Evolutionary conservation across 2,888 invertebrate genomes (phyloP).

Genomic region (Nineta flava): DNA sequence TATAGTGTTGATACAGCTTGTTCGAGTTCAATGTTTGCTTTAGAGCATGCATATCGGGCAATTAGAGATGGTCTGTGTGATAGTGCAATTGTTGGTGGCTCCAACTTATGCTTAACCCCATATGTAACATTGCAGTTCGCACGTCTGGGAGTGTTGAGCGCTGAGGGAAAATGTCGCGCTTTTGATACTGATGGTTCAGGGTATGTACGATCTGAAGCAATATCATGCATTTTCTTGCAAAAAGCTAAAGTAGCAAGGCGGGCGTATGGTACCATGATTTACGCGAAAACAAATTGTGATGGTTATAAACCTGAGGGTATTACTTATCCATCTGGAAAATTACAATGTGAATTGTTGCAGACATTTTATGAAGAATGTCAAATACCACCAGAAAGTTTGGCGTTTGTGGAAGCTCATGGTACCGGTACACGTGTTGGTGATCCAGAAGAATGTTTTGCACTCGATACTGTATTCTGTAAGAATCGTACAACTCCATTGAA

Average conservation of each 20-base stretch:
- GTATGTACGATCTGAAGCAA: constrained; percentile 69
- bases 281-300: constrained; percentile 24
- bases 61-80: constrained; percentile 72
- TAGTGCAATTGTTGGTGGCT: constrained; percentile 76
- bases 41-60: constrained; percentile 66
- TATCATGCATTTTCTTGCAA: constrained; percentile 55
- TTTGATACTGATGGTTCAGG: constrained; percentile 77
- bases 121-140: constrained; percentile 78
- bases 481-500: constrained; percentile 58
- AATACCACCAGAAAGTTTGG: constrained; percentile 49
- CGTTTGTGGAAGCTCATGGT: constrained; percentile 78
- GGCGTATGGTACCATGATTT: constrained; percentile 30
- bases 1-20: constrained; percentile 85
- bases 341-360: constrained; percentile 41
- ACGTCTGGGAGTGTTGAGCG: constrained; percentile 59
- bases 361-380: constrained; percentile 54
- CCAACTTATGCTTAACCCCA: constrained; percentile 75
- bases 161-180: constrained; percentile 75
- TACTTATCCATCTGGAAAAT: constrained; percentile 27
- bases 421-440: constrained; percentile 76
- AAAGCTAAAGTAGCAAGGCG: constrained; percentile 35
- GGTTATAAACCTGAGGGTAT: constrained; percentile 26
- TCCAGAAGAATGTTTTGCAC: constrained; percentile 75
- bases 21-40: constrained; percentile 78
- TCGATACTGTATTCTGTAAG: constrained; percentile 63